phyloP scores from a whole-genome alignment of 2,113 vertebrate species.

The Delphinapterus leucas region DNA sequence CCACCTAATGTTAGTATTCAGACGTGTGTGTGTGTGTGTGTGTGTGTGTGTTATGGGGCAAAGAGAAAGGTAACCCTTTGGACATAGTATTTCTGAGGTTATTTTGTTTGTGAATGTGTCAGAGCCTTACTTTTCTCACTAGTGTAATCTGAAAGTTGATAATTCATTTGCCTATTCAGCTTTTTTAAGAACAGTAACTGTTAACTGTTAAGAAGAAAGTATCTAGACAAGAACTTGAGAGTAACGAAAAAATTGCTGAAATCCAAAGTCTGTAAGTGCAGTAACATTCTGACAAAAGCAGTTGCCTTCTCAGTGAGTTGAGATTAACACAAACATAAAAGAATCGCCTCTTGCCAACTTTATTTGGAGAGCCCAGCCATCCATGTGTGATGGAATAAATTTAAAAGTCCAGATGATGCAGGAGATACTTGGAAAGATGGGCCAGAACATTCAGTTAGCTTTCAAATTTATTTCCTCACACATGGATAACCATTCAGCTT shows the following conservation, averaged over 20 bases:
- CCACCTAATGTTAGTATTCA: not conserved
- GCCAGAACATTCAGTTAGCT: slow-evolving; percentile 37
- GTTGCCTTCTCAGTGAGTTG: not conserved
- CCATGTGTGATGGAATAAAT: slow-evolving; percentile 10
- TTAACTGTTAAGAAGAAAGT: not conserved
- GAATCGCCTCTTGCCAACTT: slow-evolving; percentile 17
- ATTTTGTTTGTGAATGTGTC: not conserved
- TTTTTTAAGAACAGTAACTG: not conserved
- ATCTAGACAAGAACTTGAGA: not conserved
- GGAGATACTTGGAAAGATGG: not conserved
- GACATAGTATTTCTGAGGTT: not conserved
- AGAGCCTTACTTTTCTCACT: not conserved
- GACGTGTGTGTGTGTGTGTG: not conserved
- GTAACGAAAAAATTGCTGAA: slow-evolving; percentile 2
- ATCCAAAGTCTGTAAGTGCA: not conserved
- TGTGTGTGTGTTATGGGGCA: not conserved
- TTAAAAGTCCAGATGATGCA: slow-evolving; percentile 48
- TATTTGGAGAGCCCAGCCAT: slow-evolving; percentile 41
- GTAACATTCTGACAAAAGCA: not conserved
- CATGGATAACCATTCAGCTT: not conserved
- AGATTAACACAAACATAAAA: slow-evolving; percentile 47
- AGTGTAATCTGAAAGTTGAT: not conserved
- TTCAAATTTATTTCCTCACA: slow-evolving; percentile 51
- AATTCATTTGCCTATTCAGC: not conserved
- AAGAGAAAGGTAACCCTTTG: not conserved